Evolutionary conservation across 2,888 invertebrate species (phyloP).

Genomic region (Diadegma fenestrale): DNA sequence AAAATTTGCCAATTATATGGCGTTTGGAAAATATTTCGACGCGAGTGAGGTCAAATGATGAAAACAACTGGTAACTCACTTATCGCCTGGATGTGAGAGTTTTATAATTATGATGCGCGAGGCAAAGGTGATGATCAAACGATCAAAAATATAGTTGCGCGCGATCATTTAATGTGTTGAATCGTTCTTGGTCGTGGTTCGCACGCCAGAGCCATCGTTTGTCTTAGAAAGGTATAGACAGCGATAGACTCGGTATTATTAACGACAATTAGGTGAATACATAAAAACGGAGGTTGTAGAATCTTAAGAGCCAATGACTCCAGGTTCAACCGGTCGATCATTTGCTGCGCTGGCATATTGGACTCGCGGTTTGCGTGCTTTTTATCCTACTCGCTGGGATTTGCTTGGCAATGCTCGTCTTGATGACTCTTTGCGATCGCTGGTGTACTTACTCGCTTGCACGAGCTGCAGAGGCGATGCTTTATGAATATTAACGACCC

Average conservation of each 20-base stretch:
- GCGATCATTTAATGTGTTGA: conserved; percentile 35
- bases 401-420: conserved; percentile 34
- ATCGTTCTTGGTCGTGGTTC: conserved; percentile 51
- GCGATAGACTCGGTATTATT: conserved; percentile 64
- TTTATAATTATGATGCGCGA: neutral
- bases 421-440: conserved; percentile 45
- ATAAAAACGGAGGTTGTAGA: conserved; percentile 62
- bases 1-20: neutral
- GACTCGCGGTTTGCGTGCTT: conserved; percentile 36
- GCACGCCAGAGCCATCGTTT: conserved; percentile 53
- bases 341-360: conserved; percentile 28
- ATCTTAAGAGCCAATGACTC: conserved; percentile 34
- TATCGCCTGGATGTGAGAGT: neutral
- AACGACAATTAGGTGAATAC: conserved; percentile 69
- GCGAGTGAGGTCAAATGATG: neutral
- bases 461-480: conserved; percentile 54
- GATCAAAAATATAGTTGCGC: neutral
- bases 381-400: conserved; percentile 28
- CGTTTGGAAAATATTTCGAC: neutral
- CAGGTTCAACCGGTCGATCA: conserved; percentile 41
- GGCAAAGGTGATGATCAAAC: conserved; percentile 39
- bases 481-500: conserved; percentile 77
- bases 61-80: neutral
- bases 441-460: conserved; percentile 34
- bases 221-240: conserved; percentile 65